Evolutionary conservation across 1,140 invertebrate genomes (phyloP).

Genomic region (Archivesica marissinica): DNA sequence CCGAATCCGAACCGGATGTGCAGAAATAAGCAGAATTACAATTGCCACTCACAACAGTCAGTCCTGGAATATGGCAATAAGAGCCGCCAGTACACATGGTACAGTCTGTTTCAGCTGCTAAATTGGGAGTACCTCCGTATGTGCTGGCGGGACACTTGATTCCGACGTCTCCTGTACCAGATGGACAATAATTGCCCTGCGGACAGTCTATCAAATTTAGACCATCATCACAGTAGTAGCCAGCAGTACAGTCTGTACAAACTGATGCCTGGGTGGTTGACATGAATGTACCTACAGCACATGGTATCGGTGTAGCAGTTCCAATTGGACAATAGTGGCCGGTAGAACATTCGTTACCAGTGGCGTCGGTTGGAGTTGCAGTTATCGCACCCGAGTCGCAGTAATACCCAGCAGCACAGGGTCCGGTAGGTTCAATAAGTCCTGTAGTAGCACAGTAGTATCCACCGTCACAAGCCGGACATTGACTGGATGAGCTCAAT

Average conservation of each 20-base stretch:
- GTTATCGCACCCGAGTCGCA: conserved; percentile 69
- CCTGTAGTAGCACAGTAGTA: conserved; percentile 80
- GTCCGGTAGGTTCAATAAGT: conserved; percentile 75
- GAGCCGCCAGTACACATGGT: conserved; percentile 79
- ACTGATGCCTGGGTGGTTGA: conserved; percentile 75
- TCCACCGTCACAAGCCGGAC: conserved; percentile 76
- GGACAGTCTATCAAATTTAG: conserved; percentile 76
- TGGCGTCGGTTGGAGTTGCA: conserved; percentile 73
- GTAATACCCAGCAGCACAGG: conserved; percentile 79
- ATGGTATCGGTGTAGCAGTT: conserved; percentile 75
- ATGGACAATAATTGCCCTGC: conserved; percentile 79
- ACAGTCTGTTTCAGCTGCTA: conserved; percentile 75
- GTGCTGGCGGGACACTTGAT: conserved; percentile 80
- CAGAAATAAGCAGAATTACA: conserved; percentile 82
- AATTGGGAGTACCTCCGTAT: conserved; percentile 73
- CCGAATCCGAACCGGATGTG: conserved; percentile 75
- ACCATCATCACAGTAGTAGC: conserved; percentile 78
- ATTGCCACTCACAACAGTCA: conserved; percentile 70
- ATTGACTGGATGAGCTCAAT: conserved; percentile 70
- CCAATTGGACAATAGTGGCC: conserved; percentile 79
- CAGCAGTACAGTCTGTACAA: conserved; percentile 78
- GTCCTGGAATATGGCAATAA: conserved; percentile 76
- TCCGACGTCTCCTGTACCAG: conserved; percentile 77
- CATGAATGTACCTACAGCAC: conserved; percentile 80
- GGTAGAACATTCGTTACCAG: conserved; percentile 74